A percentile compares a stretch with the other conserved stretches of the same genome.
Evolutionary conservation across 2,888 invertebrate species (phyloP).

Genomic region (Mylabris sibirica): DNA sequence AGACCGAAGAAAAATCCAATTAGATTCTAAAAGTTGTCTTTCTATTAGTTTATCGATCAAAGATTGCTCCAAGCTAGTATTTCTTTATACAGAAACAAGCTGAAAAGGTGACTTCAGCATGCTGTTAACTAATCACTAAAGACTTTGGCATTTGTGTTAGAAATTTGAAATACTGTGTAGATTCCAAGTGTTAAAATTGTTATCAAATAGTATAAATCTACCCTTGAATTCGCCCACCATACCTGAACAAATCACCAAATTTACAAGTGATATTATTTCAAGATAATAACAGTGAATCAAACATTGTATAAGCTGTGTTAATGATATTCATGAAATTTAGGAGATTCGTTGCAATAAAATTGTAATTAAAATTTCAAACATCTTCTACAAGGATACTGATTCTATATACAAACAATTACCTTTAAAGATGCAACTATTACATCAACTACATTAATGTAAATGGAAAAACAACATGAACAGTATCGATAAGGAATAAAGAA

Average conservation of each 20-base stretch:
- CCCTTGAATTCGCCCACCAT: background rate
- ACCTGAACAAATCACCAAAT: background rate
- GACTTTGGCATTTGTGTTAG: too few species aligned
- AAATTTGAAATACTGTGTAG: too few species aligned
- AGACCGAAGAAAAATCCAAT: too few species aligned
- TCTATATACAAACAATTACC: background rate
- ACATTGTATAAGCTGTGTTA: background rate
- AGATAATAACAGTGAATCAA: too few species aligned
- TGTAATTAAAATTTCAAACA: background rate
- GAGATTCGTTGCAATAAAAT: background rate
- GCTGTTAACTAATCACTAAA: too few species aligned
- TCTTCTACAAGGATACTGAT: background rate
- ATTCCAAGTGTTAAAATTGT: too few species aligned
- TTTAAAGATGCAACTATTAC: background rate
- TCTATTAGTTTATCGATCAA: background rate
- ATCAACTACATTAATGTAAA: background rate
- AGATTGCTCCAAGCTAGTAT: background rate
- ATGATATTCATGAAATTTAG: background rate
- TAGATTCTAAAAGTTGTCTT: too few species aligned
- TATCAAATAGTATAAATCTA: background rate
- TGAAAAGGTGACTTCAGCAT: too few species aligned
- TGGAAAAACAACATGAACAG: background rate
- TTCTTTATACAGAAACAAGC: too few species aligned
- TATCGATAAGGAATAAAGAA: slow-evolving; percentile 2
- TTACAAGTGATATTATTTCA: background rate